Base-by-base conservation (phyloP, 2,888 invertebrate species). In the Tenthredo mesomela region DNA sequence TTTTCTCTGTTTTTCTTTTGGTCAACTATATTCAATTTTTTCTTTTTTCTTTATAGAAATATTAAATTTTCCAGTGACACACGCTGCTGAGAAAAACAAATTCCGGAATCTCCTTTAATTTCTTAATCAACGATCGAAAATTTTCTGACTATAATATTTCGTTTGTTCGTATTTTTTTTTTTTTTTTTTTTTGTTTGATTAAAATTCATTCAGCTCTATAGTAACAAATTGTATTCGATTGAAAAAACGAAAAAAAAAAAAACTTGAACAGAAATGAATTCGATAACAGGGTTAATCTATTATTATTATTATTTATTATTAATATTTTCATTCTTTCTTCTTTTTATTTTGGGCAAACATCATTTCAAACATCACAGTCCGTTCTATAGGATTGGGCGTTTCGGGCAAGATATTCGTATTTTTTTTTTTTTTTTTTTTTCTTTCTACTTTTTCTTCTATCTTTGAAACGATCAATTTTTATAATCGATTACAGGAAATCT, bases 291-390 rank as follows among this genome's bases (percentile, higher is more conserved):
- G 47, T 47, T 15, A 47, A 47, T 47, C 2, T 67, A 33, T 67
- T 67, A 25, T 67, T 50, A n/a, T 50, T 50, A 50, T 33, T 33
- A 33, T 33, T 33, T 54, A 54, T 54, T 54, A 54, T 43, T 73
- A 12, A 18, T 40, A 21, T 40, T 40, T 61, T 80, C 40, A 47
- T 80, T n/a, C 43, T 40, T 80, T 61, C 61, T 80, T 61, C 33
- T 58, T 40, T 40, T 25, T 40, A 40, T 80, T 80, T 80, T 50
- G 61, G 65, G 65, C 88, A 89, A 91, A 89, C 89, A 89, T 90
- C 88, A 91, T 91, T 90, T 89, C 89, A 88, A 90, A 89, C 90
- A 91, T 92, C 91, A 91, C 91, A 91, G 91, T 90, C 89, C 89
- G 89, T 92, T 91, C 88, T 86, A 87, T 87, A 86, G 85, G 86